phyloP scores from a whole-genome alignment of 2,888 invertebrate species.

The Cataglyphis rosenhaueri region DNA sequence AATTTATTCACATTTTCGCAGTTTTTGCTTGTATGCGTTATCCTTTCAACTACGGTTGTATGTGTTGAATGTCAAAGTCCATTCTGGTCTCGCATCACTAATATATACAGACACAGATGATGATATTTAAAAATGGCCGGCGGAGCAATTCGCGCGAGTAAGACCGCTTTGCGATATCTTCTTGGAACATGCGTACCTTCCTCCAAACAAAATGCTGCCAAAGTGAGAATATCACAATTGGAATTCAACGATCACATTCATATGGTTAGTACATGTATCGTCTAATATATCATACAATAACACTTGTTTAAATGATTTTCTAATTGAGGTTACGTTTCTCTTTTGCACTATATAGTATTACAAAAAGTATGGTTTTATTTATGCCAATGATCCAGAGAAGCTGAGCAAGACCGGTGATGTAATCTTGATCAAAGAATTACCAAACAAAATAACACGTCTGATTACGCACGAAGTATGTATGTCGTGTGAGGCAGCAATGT shows the following conservation, averaged over 20 bases:
- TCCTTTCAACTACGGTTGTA: too few species aligned
- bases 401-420: slow-evolving; percentile 93
- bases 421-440: slow-evolving; percentile 91
- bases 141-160: background rate
- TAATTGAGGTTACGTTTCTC: slow-evolving; percentile 73
- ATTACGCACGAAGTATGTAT: slow-evolving; percentile 90
- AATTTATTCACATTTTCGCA: too few species aligned
- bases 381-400: slow-evolving; percentile 92
- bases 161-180: slow-evolving; percentile 80
- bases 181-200: slow-evolving; percentile 93
- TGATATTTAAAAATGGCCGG: slow-evolving; percentile 45
- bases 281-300: slow-evolving; percentile 20
- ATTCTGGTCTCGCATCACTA: too few species aligned
- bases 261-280: slow-evolving; percentile 88
- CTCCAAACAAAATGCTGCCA: slow-evolving; percentile 91
- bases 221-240: slow-evolving; percentile 91
- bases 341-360: slow-evolving; percentile 89
- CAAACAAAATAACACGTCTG: slow-evolving; percentile 90
- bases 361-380: slow-evolving; percentile 90
- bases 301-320: background rate
- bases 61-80: too few species aligned
- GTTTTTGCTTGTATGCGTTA: too few species aligned
- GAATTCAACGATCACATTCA: slow-evolving; percentile 91
- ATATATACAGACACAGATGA: background rate
- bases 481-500: background rate